Percentiles rank a stretch among this genome's conserved stretches.
phyloP scores from a whole-genome alignment of 2,797 vertebrate genomes.

The Paratrypauchen microcephalus region DNA sequence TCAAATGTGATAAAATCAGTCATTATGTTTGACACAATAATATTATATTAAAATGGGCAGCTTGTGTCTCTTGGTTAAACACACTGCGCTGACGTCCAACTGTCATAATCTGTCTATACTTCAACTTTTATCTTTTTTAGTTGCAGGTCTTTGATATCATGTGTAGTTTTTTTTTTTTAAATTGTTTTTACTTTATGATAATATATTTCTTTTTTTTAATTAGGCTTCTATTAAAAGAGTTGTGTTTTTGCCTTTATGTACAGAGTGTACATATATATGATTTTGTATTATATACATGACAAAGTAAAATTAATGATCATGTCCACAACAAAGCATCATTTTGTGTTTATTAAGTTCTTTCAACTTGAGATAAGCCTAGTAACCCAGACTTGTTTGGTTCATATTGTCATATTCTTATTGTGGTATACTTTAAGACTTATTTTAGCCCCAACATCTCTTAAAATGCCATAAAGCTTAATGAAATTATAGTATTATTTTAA shows the following conservation, averaged over 20 bases:
- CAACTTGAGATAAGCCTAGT: background rate
- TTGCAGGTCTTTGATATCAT: slow-evolving; percentile 18
- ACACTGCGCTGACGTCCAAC: background rate
- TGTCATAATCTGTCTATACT: background rate
- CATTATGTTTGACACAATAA: background rate
- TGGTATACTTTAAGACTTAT: background rate
- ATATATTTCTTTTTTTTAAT: slow-evolving; percentile 4
- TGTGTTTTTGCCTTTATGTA: slow-evolving; percentile 43
- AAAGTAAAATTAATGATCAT: slow-evolving; percentile 36
- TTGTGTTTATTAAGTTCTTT: slow-evolving; percentile 41
- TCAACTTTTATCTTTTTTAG: slow-evolving; percentile 6
- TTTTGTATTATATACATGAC: slow-evolving; percentile 48
- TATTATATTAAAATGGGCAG: background rate
- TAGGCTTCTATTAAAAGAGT: slow-evolving; percentile 16
- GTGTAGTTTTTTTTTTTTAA: slow-evolving; percentile 7
- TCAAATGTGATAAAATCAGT: background rate
- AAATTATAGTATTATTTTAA: slow-evolving; percentile 32
- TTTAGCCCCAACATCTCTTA: background rate
- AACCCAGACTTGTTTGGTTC: background rate
- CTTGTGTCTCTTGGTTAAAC: background rate
- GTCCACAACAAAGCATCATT: background rate
- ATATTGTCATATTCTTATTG: background rate
- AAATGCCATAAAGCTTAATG: slow-evolving; percentile 34
- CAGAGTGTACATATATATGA: slow-evolving; percentile 36
- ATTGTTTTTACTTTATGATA: slow-evolving; percentile 13